phyloP scores from a whole-genome alignment of 2,113 vertebrate species.

The Gasterosteus nipponicus region DNA sequence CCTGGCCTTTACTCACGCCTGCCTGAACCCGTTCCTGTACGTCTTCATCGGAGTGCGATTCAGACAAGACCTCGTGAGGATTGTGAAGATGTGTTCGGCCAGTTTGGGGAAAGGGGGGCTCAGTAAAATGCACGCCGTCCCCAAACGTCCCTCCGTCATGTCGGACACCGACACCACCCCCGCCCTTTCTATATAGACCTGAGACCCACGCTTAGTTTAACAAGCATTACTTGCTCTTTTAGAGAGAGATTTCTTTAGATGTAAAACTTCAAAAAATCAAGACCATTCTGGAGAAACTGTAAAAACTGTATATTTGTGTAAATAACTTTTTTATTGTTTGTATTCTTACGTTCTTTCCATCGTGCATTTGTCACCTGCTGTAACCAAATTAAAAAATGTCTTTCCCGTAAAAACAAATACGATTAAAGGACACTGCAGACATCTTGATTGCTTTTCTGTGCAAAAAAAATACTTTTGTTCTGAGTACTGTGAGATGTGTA shows the following conservation, averaged over 20 bases:
- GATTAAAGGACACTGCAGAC: background rate
- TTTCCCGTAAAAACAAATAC: conserved; percentile 21
- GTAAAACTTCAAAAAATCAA: no score
- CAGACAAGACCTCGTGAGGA: conserved; percentile 82
- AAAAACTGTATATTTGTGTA: conserved; percentile 68
- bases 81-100: conserved; percentile 61
- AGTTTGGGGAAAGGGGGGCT: conserved; percentile 63
- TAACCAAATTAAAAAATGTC: background rate
- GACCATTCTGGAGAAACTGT: conserved; percentile 28
- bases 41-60: conserved; percentile 89
- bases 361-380: conserved; percentile 28
- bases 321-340: conserved; percentile 45
- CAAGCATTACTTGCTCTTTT: conserved; percentile 28
- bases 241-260: background rate
- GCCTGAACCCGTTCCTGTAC: conserved; percentile 90
- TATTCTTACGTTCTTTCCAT: background rate
- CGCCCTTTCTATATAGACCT: conserved; percentile 78
- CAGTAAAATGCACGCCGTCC: conserved; percentile 56
- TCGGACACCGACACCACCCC: conserved; percentile 82
- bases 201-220: conserved; percentile 4
- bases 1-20: conserved; percentile 88
- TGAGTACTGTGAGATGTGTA: background rate
- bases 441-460: background rate
- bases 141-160: conserved; percentile 82
- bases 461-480: background rate